A percentile compares a stretch with the other conserved stretches of the same genome.
Conservation (phyloP, 2,888 invertebrate species). For the Steromphala cineraria region DNA sequence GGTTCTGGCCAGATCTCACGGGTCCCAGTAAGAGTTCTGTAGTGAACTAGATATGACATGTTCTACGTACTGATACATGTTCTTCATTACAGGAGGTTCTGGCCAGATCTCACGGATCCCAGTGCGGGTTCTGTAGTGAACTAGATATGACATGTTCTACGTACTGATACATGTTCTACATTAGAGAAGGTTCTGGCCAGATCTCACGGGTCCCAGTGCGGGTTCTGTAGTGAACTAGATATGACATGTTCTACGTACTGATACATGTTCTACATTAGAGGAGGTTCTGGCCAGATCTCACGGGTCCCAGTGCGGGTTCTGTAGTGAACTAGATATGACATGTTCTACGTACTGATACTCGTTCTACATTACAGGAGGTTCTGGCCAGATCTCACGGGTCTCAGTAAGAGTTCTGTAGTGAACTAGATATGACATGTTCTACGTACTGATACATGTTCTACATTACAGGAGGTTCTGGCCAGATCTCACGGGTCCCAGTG, state of each 20-base stretch:
- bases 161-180: neutral
- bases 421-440: too few relatives aligned
- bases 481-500: slow-evolving; percentile 95
- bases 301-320: slow-evolving; percentile 96
- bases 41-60: slow-evolving; percentile 69
- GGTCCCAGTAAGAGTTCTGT: slow-evolving; percentile 96
- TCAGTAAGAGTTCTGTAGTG: slow-evolving; percentile 93
- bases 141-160: too few relatives aligned
- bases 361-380: slow-evolving; percentile 73
- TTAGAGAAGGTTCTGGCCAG: slow-evolving; percentile 82
- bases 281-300: slow-evolving; percentile 88
- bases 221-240: slow-evolving; percentile 83
- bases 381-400: slow-evolving; percentile 94
- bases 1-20: slow-evolving; percentile 90
- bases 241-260: too few relatives aligned
- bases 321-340: slow-evolving; percentile 76
- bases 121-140: slow-evolving; percentile 91
- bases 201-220: slow-evolving; percentile 95
- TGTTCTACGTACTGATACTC: neutral
- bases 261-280: slow-evolving; percentile 36
- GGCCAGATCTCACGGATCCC: slow-evolving; percentile 93
- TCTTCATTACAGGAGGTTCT: slow-evolving; percentile 77
- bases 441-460: neutral
- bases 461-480: slow-evolving; percentile 80
- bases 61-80: neutral